Percentiles rank a stretch among this genome's conserved stretches.
Evolutionary conservation across 2,888 invertebrate species (phyloP).

Genomic region (Rhodophaea formosa): DNA sequence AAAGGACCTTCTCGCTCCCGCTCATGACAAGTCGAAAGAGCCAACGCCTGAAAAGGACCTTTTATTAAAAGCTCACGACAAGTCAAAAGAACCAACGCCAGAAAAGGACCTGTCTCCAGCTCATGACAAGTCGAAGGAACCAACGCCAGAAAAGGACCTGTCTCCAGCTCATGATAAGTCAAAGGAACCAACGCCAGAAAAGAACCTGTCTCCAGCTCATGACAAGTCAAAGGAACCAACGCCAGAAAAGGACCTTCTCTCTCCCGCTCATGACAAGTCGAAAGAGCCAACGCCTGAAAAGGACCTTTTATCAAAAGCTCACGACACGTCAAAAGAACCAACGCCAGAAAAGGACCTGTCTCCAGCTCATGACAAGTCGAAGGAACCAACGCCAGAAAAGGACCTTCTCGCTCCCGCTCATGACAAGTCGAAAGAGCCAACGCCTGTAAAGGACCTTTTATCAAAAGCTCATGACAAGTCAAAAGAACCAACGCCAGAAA

Average conservation of each 20-base stretch:
- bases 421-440: not conserved
- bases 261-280: not conserved
- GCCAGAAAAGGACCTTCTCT: not conserved
- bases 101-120: not conserved
- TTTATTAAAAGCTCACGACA: too few relatives aligned
- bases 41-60: not conserved
- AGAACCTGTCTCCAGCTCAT: not conserved
- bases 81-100: not conserved
- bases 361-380: slow-evolving; percentile 4
- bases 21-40: not conserved
- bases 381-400: slow-evolving; percentile 22
- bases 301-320: not conserved
- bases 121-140: not conserved
- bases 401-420: not conserved
- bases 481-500: slow-evolving; percentile 2
- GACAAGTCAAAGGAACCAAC: not conserved
- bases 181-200: slow-evolving; percentile 1
- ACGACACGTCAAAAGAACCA: slow-evolving; percentile 18
- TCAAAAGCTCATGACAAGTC: not conserved
- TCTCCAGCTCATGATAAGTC: slow-evolving; percentile 12
- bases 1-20: not conserved
- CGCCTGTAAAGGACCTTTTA: not conserved
- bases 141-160: too few relatives aligned
- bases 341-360: slow-evolving; percentile 19
- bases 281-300: slow-evolving; percentile 24